Evolutionary conservation across 2,888 invertebrate genomes (phyloP).

Genomic region (Erpobdella octoculata): DNA sequence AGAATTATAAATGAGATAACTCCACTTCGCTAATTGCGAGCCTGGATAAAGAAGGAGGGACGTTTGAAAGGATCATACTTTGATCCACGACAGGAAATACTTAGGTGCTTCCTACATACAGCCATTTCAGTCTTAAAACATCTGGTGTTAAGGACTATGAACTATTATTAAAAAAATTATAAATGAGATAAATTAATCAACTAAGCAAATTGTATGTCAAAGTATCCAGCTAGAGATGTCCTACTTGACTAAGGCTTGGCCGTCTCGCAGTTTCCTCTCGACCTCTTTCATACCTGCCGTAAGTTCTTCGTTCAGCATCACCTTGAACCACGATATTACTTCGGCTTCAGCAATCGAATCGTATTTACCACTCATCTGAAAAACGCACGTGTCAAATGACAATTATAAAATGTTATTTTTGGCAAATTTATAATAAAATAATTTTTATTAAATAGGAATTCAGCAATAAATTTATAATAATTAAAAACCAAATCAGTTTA

Average conservation of each 20-base stretch:
- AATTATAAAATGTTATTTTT: not conserved
- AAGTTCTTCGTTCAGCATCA: constrained; percentile 73
- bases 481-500: not conserved
- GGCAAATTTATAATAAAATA: too few species aligned
- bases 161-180: too few species aligned
- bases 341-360: constrained; percentile 86
- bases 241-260: constrained; percentile 46
- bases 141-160: too few species aligned
- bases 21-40: too few species aligned
- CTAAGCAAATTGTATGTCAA: not conserved
- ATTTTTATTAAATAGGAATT: not conserved
- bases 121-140: too few species aligned
- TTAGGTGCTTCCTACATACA: too few species aligned
- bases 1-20: too few species aligned
- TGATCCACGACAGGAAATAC: too few species aligned
- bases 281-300: constrained; percentile 68
- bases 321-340: constrained; percentile 82
- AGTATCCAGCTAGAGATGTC: constrained; percentile 31
- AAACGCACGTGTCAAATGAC: constrained; percentile 17
- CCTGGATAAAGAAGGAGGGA: too few species aligned
- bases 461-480: not conserved
- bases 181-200: not conserved
- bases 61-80: too few species aligned
- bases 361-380: constrained; percentile 91
- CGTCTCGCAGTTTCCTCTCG: constrained; percentile 46